These are phyloP conservation scores for Heteromyza rotundicornis DNA, from an alignment of 2,888 invertebrate species.

Conservation along the genomic window DNA sequence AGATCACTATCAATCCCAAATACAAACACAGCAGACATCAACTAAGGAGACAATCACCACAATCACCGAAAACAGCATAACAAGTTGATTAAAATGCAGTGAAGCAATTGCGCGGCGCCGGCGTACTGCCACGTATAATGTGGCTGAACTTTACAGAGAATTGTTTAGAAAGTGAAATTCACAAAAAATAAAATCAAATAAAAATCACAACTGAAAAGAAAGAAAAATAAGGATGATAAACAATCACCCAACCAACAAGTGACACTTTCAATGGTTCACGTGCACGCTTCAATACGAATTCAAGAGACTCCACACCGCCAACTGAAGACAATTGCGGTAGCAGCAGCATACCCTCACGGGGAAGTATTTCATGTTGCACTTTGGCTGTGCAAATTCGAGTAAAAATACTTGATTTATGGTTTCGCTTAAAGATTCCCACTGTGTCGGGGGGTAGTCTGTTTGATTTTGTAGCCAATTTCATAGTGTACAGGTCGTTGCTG, in stretches of 20 bases:
- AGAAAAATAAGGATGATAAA: no score
- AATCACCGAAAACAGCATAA: background rate
- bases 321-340: no score
- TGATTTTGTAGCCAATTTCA: no score
- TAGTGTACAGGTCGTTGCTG: no score
- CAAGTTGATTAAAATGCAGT: background rate
- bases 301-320: no score
- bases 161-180: slow-evolving; percentile 18
- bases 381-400: no score
- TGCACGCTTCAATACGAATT: background rate
- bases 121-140: background rate
- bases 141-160: slow-evolving; percentile 5
- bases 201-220: slow-evolving; percentile 8
- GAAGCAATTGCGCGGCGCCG: background rate
- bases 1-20: slow-evolving; percentile 10
- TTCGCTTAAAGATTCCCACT: no score
- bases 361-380: no score
- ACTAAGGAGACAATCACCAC: background rate
- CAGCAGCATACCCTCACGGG: no score
- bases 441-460: no score
- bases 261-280: slow-evolving; percentile 11
- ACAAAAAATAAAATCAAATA: background rate
- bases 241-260: slow-evolving; percentile 1
- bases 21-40: background rate
- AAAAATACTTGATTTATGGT: no score